These are phyloP conservation scores for Sitta carolinensis DNA, from an alignment of 2,797 vertebrate genomes.

Conservation along the genomic window DNA sequence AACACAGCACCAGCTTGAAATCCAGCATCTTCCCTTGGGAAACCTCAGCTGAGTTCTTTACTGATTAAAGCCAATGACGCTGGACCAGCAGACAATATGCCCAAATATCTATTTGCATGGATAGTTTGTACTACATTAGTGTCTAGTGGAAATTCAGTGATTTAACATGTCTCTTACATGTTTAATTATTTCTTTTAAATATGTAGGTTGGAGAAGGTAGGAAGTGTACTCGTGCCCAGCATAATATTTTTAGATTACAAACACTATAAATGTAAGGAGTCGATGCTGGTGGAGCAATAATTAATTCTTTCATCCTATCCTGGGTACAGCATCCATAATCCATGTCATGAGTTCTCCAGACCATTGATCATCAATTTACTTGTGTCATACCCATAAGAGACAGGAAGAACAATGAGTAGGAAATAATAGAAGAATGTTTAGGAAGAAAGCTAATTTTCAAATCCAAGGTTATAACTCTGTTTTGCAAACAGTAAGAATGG, in stretches of 20 bases:
- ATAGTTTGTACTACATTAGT: neutral
- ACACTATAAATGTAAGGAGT: neutral
- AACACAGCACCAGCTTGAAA: neutral
- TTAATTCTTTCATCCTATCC: rapidly evolving
- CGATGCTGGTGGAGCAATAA: neutral
- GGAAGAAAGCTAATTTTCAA: neutral
- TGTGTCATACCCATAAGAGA: neutral
- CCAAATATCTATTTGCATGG: constrained; percentile 27
- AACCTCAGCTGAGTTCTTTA: constrained; percentile 3
- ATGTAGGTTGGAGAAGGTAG: neutral
- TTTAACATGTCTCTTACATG: neutral
- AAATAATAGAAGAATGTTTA: neutral
- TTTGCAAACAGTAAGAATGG: neutral
- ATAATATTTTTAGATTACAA: neutral
- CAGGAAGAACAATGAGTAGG: neutral
- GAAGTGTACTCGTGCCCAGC: neutral
- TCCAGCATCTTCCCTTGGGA: neutral
- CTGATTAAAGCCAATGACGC: constrained; percentile 34
- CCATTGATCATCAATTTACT: neutral
- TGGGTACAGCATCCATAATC: neutral
- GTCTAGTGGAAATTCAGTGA: neutral
- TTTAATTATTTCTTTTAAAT: neutral
- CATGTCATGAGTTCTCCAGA: neutral
- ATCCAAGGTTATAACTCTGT: neutral
- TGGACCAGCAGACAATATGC: constrained; percentile 15